Conservation (phyloP, 1,140 invertebrate genomes). For the Stratiolaelaps scimitus region DNA sequence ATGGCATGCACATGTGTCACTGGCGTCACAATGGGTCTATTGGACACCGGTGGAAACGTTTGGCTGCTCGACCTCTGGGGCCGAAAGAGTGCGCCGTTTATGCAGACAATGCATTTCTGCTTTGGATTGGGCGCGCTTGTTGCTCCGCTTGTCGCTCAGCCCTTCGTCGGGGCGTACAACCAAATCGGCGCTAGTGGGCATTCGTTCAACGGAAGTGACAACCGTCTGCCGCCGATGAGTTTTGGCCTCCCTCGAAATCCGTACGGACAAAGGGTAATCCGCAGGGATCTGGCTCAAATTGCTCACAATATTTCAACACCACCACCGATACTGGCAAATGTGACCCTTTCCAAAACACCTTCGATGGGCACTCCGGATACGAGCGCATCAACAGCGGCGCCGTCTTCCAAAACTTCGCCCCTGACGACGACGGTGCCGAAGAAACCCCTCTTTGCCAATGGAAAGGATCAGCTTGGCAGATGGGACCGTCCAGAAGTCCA, state of each 20-base stretch:
- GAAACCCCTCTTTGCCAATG: background rate
- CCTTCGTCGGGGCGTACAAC: slow-evolving; percentile 41
- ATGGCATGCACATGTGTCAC: slow-evolving; percentile 32
- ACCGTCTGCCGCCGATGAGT: background rate
- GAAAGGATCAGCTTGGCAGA: no score
- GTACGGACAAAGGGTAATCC: background rate
- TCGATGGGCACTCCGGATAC: no score
- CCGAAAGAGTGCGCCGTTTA: slow-evolving; percentile 44
- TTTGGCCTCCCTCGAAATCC: background rate
- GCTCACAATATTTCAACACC: no score
- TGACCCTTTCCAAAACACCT: no score
- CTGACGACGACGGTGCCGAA: background rate
- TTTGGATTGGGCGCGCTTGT: slow-evolving; percentile 47
- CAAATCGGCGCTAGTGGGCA: background rate
- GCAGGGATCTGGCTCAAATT: background rate
- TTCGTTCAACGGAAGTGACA: background rate
- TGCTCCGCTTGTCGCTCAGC: slow-evolving; percentile 45
- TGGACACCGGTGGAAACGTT: slow-evolving; percentile 30
- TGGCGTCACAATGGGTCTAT: slow-evolving; percentile 32
- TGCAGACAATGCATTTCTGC: slow-evolving; percentile 47
- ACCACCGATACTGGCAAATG: no score
- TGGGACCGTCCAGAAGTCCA: no score
- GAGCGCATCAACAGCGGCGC: no score
- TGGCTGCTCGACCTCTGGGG: slow-evolving; percentile 42
- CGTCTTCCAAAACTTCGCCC: no score